Conservation (phyloP, 2,888 invertebrate genomes). For the Lypha dubia region DNA sequence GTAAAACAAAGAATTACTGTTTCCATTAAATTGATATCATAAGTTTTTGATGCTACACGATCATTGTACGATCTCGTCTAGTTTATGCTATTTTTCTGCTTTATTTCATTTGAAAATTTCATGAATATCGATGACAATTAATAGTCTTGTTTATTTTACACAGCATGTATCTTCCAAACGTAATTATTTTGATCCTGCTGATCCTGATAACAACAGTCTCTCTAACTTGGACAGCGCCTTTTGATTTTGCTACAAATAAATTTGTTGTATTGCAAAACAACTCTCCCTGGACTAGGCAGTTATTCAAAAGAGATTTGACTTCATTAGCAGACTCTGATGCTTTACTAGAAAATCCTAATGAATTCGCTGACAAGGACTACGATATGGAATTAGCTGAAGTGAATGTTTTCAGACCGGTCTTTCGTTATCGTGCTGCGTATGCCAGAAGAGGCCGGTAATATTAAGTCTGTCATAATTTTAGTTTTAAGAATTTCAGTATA, state of each 20-base stretch:
- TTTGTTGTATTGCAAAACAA: neutral
- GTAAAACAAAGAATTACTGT: neutral
- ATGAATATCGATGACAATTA: too few species aligned
- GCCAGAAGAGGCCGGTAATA: conserved; percentile 73
- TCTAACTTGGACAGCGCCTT: conserved; percentile 13
- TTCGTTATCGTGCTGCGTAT: conserved; percentile 80
- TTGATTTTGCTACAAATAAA: neutral
- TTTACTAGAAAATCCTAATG: conserved; percentile 39
- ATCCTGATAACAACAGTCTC: conserved; percentile 3
- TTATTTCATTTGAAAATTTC: too few species aligned
- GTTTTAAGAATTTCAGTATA: conserved; percentile 9
- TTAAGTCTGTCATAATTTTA: neutral
- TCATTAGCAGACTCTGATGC: neutral
- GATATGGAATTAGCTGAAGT: conserved; percentile 81
- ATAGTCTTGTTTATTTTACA: too few species aligned
- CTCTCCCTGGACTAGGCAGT: conserved; percentile 18
- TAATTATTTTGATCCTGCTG: neutral
- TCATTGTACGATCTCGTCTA: too few species aligned
- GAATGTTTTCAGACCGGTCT: conserved; percentile 81
- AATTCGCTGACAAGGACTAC: conserved; percentile 73
- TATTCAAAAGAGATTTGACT: conserved; percentile 57
- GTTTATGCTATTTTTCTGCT: too few species aligned
- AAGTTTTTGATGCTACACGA: too few species aligned
- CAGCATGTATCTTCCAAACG: conserved; percentile 11
- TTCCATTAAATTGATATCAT: too few species aligned